A percentile compares a stretch with the other conserved stretches of the same genome.
These are phyloP conservation scores for Brassicogethes aeneus DNA, from an alignment of 2,888 invertebrate genomes.

Conservation along the genomic window DNA sequence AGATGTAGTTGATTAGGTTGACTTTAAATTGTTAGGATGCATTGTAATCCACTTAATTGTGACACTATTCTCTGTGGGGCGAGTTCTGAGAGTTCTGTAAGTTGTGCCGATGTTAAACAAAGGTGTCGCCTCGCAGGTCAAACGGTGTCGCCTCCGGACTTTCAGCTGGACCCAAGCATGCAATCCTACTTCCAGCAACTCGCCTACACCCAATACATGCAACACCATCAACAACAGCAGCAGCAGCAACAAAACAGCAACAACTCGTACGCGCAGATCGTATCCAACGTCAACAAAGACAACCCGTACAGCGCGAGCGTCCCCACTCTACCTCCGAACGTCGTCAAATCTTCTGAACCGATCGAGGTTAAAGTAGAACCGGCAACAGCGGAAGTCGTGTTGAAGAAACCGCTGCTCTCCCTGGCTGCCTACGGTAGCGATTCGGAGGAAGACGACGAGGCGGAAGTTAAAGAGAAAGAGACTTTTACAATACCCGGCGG, in stretches of 20 bases:
- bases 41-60: no score
- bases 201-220: constrained; percentile 34
- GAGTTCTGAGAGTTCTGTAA: no score
- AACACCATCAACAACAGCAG: constrained; percentile 20
- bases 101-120: no score
- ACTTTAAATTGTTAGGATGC: no score
- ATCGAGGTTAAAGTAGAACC: constrained; percentile 6
- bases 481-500: constrained; percentile 55
- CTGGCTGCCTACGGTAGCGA: constrained; percentile 29
- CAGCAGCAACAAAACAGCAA: constrained; percentile 14
- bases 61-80: no score
- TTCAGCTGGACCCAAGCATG: constrained; percentile 24
- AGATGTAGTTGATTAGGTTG: no score
- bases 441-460: constrained; percentile 19
- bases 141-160: constrained; percentile 15
- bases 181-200: constrained; percentile 30
- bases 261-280: constrained; percentile 38
- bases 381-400: constrained; percentile 8
- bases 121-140: no score
- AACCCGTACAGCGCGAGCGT: constrained; percentile 25
- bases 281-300: constrained; percentile 35
- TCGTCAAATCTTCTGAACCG: constrained; percentile 7
- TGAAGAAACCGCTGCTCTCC: constrained; percentile 24
- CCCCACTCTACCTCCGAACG: constrained; percentile 17
- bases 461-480: constrained; percentile 17